Base-by-base conservation (phyloP, 2,888 invertebrate genomes). In the Amaurobius ferox region DNA sequence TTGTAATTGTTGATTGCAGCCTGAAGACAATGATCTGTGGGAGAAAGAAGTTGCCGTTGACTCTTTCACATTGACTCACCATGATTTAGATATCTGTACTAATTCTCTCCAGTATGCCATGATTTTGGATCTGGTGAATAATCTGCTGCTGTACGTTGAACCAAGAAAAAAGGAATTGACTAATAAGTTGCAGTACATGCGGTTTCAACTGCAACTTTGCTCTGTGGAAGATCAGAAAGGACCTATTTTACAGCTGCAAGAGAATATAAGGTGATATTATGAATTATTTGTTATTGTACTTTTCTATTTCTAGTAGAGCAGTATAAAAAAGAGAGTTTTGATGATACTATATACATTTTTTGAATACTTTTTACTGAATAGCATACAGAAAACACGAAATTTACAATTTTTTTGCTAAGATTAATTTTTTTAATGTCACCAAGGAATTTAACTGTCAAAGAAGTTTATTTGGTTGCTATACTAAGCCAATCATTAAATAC, bases 111-210 rank as follows among this genome's bases (percentile, higher is more conserved):
- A 97, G 94, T 99, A 98, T 91, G 96, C 96, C 0, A 98, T 99
- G 97, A 94, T 99, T 48, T 93, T 99, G 90, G 99, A 99, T 92
- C 96, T 99, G 89, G 96, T 99, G 1, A 99, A 99, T 93, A 98
- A 99, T 93, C 93, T 99, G 35, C 93, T 99, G 74, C 93, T 99
- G 0, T 98, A 97, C 92, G 98, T 99, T 79, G 99, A 99, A 91
- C 98, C 99, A 0, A 96, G 97, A 90, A 94, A 98, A 78, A 96
- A 98, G 89, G 96, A 97, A 90, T 96, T 96, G 9, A 93, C 95
- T 89, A 98, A 97, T 91, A 93, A 95, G 88, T 93, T 98, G 88
- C 97, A 98, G 87, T 93, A 97, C 77, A 96, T 98, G 95, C 94
- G 98, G 88, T 99, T 99, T 92, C 96, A 98, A 91, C 92, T 98